These are phyloP conservation scores for Crenichthys baileyi DNA, from an alignment of 2,797 vertebrate species.

Conservation along the genomic window DNA sequence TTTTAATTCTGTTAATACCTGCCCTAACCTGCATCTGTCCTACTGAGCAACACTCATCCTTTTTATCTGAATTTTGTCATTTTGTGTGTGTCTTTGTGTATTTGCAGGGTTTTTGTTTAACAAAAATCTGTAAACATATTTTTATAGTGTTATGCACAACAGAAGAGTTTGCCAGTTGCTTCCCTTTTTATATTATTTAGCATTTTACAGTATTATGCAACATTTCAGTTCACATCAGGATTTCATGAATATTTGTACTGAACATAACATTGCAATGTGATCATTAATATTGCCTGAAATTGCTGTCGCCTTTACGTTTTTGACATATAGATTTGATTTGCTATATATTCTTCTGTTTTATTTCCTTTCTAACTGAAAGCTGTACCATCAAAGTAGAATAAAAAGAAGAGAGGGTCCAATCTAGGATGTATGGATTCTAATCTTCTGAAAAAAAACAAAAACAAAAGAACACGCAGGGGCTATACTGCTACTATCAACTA, in stretches of 20 bases:
- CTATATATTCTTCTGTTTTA: too few relatives aligned
- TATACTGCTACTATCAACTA: too few relatives aligned
- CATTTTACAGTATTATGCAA: background rate
- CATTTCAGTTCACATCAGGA: background rate
- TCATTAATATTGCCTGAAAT: background rate
- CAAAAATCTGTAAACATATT: background rate
- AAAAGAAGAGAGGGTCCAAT: too few relatives aligned
- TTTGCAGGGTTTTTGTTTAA: background rate
- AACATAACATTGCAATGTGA: background rate
- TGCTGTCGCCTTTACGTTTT: background rate
- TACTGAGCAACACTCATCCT: conserved; percentile 21
- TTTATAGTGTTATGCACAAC: background rate
- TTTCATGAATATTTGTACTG: background rate
- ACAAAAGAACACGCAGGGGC: too few relatives aligned
- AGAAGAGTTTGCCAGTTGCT: background rate
- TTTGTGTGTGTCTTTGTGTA: background rate
- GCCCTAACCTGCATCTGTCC: background rate
- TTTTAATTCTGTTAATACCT: conserved; percentile 38
- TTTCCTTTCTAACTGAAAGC: too few relatives aligned
- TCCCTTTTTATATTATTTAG: background rate
- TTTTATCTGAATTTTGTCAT: conserved; percentile 31
- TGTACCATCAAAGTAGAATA: too few relatives aligned
- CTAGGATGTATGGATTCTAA: too few relatives aligned
- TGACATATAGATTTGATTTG: background rate
- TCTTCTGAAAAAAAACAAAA: too few relatives aligned